Evolutionary conservation across 2,888 invertebrate species (phyloP).

Genomic region (Mimachlamys varia): DNA sequence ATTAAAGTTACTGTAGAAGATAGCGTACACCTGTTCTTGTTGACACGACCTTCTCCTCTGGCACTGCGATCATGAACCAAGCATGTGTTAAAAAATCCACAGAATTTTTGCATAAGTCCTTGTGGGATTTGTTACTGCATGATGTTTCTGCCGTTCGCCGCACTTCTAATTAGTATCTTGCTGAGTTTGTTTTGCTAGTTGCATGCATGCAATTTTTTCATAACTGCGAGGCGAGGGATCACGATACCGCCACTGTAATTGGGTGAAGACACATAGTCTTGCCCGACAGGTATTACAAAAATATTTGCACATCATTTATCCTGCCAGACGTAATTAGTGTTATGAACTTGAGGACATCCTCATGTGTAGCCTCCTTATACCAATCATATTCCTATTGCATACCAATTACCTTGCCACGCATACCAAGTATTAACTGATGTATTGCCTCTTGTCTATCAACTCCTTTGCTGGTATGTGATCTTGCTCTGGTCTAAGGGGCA

Average conservation of each 20-base stretch:
- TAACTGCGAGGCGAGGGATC: not conserved
- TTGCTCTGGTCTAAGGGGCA: not conserved
- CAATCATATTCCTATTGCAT: slow-evolving; percentile 1
- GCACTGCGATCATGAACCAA: not conserved
- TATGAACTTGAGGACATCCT: slow-evolving; percentile 3
- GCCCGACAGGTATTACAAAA: slow-evolving; percentile 27
- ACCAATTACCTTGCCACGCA: slow-evolving; percentile 8
- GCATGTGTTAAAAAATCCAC: not conserved
- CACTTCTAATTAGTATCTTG: slow-evolving; percentile 30
- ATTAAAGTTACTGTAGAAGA: not conserved
- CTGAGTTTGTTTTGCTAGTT: slow-evolving; percentile 33
- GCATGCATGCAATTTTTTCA: slow-evolving; percentile 25
- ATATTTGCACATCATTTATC: slow-evolving; percentile 9
- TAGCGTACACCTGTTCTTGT: not conserved
- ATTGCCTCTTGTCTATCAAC: not conserved
- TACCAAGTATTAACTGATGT: not conserved
- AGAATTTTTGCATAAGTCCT: not conserved
- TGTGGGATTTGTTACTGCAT: slow-evolving; percentile 13
- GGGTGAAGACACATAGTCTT: slow-evolving; percentile 31
- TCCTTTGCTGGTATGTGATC: not conserved
- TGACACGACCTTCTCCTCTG: not conserved
- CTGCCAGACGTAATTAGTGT: slow-evolving; percentile 12
- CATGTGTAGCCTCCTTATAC: not conserved
- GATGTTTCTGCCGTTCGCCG: not conserved
- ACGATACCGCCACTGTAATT: not conserved